These are phyloP conservation scores for Phengaris arion DNA, from an alignment of 2,888 invertebrate species.

Conservation along the genomic window DNA sequence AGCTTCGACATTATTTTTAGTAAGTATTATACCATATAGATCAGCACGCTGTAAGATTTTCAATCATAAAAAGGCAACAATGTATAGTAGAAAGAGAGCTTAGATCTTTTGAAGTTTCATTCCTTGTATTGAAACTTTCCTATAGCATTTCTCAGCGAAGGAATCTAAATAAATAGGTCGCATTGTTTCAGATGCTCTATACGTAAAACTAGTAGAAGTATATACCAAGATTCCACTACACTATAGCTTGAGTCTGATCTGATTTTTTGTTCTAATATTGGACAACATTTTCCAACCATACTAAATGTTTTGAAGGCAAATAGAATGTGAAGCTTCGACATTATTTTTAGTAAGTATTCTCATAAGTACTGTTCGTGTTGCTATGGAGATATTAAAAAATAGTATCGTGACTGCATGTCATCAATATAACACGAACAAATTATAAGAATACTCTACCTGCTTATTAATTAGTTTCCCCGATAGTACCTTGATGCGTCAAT, in stretches of 20 bases:
- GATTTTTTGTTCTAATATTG: neutral
- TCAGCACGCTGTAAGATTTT: neutral
- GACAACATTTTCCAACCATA: too few relatives aligned
- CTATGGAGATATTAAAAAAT: too few relatives aligned
- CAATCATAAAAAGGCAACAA: constrained; percentile 1
- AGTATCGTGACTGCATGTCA: too few relatives aligned
- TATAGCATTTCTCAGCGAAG: constrained; percentile 2
- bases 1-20: too few relatives aligned
- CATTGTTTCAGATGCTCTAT: neutral
- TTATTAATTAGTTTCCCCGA: too few relatives aligned
- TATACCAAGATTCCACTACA: neutral
- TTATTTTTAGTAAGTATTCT: too few relatives aligned
- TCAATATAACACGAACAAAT: too few relatives aligned
- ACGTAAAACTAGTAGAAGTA: neutral
- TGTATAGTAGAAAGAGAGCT: neutral
- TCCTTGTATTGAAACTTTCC: neutral
- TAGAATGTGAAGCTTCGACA: too few relatives aligned
- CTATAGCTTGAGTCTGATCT: neutral
- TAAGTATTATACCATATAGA: neutral
- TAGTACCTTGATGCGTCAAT: too few relatives aligned
- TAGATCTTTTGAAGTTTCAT: neutral
- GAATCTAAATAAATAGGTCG: neutral
- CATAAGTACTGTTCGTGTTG: too few relatives aligned
- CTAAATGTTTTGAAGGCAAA: too few relatives aligned
- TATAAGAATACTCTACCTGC: too few relatives aligned